Conservation (phyloP, 1,140 invertebrate genomes). For the Caenorhabditis brenneri region DNA sequence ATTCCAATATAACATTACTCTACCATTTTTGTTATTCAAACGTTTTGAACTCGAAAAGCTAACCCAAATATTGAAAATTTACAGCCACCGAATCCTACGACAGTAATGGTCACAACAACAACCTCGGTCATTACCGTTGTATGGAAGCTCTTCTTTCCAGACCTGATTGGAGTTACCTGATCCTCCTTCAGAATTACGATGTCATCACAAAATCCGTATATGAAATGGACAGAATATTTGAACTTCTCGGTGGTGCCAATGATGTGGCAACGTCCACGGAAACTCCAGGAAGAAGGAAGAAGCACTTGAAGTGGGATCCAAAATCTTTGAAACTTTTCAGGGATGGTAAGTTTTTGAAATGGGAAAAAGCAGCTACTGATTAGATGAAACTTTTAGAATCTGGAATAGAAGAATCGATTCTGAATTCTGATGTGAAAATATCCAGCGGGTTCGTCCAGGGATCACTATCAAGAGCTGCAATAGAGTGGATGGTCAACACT, state of each 20-base stretch:
- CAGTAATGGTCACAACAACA: constrained; percentile 13
- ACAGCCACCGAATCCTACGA: neutral
- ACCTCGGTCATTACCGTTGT: neutral
- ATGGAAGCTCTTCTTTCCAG: neutral
- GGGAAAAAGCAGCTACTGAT: neutral
- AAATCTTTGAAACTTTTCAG: neutral
- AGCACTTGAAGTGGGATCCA: neutral
- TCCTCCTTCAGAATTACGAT: constrained; percentile 12
- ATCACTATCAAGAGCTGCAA: neutral
- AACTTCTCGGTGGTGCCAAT: neutral
- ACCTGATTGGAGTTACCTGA: neutral
- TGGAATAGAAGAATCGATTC: neutral
- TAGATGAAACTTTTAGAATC: neutral
- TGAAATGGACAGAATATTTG: constrained; percentile 2
- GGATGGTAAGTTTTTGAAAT: neutral
- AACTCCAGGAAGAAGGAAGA: neutral
- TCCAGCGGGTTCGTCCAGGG: neutral
- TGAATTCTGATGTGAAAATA: neutral
- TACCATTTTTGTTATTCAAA: too few relatives aligned
- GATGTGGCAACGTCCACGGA: neutral
- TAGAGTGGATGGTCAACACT: neutral
- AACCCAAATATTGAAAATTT: too few relatives aligned
- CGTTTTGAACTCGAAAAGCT: too few relatives aligned
- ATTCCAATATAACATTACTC: too few relatives aligned
- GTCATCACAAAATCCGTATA: constrained; percentile 34